Evolutionary conservation across 2,888 invertebrate species (phyloP), one percentile per base, ranked within the genome.

Genomic region (Drosophila neonasuta): DNA sequence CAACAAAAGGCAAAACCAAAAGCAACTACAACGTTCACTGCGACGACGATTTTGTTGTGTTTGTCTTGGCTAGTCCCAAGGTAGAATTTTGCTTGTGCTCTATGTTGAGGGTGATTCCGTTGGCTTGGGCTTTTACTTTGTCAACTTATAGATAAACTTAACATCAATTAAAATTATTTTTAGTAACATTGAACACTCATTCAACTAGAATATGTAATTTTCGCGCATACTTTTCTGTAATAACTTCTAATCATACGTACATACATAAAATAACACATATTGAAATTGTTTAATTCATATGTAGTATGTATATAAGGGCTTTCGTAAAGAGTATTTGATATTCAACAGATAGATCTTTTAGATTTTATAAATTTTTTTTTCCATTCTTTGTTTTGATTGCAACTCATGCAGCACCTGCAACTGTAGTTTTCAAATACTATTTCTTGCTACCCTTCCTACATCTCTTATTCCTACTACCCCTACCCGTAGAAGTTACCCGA

Each of bases 1-100:
- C 82, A 81, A 81, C 85, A 86, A 81, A 81, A 81, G 85, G 71
- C 80, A 73, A 84, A 84, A 81, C 81, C 80, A 74, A 60, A 84
- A 81, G 84, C 80, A 74, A 60, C 74, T 71, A 49, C 69, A 65
- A 51, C 68, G 57, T 54, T 57, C 64, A 77, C 65, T 66, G 54
- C 74, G 56, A 57, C 63, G 45, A 62, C 49, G 46, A 57, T 73
- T 80, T 74, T 73, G 68, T 66, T 79, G 56, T 81, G 65, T 86
- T 86, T 84, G 87, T 79, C 79, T 86, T 84, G 85, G 74, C 80
- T 56, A 70, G 68, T 78, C 84, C 76, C 81, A 86, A 78, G 81
- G 63, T 80, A 72, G 59, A 61, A 60, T 48, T 52, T 55, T 65
- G 30, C 44, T 30, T 29, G 24, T 11, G 2, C 42, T 32, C 1